A percentile compares a stretch with the other conserved stretches of the same genome.
Evolutionary conservation across 2,888 invertebrate species (phyloP).

Genomic region (Stenchaetothrips biformis): DNA sequence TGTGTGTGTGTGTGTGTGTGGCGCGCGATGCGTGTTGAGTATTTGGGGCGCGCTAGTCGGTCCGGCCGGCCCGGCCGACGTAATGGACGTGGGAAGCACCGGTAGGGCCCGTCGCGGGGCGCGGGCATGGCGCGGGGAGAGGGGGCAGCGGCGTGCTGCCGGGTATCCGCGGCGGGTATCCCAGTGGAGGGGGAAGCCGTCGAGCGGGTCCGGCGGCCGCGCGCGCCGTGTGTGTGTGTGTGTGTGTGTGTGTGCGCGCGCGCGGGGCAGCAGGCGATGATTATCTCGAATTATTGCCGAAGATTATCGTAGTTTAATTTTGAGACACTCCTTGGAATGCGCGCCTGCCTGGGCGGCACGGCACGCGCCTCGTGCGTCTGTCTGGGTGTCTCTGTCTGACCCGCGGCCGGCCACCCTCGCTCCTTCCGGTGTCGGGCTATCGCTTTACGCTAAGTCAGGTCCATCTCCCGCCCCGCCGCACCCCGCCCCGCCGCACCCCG

Average conservation of each 20-base stretch:
- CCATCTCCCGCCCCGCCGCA: conserved; percentile 22
- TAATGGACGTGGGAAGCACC: no score
- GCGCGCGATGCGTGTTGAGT: no score
- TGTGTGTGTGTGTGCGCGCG: background rate
- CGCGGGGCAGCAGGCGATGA: background rate
- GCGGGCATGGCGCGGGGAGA: no score
- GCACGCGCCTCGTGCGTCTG: background rate
- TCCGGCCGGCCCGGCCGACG: no score
- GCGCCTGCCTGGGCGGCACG: background rate
- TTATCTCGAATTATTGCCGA: conserved; percentile 23
- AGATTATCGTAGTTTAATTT: conserved; percentile 21
- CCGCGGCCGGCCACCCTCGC: conserved; percentile 17
- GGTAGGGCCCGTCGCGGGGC: no score
- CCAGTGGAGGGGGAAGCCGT: no score
- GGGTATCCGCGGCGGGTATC: no score
- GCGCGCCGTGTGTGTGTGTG: background rate
- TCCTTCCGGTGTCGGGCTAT: conserved; percentile 14
- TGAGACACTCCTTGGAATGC: background rate
- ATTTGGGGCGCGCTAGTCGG: no score
- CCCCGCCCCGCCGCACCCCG: no score
- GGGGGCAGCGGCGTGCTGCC: no score
- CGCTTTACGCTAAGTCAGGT: conserved; percentile 9
- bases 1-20: no score
- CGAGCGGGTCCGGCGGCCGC: background rate
- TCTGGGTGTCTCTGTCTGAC: background rate